Base-by-base conservation (phyloP, 2,888 invertebrate genomes). In the Capitulum mitella region DNA sequence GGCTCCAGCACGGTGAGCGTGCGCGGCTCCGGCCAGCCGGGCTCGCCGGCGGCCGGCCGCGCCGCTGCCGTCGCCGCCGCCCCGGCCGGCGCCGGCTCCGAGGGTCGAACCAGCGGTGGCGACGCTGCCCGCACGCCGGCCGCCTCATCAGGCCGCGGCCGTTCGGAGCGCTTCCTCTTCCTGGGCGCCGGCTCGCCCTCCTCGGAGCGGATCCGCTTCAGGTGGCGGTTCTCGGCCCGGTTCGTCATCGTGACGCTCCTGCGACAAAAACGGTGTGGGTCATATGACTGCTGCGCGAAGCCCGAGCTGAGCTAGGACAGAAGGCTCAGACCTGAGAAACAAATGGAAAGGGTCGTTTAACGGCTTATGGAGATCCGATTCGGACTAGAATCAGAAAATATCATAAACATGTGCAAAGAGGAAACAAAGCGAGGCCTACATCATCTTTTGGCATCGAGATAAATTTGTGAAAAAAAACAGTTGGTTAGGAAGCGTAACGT, bases 221-320 rank as follows among this genome's bases (percentile, higher is more conserved):
- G 40, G 12, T 70, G 70, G 8, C 70, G 70, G 70, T 26, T 70
- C 70, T 70, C 70, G 70, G 70, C 70, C 1, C 70, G 70, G 40
- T 70, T 70, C 10, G 70, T 70, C 70, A 70, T 70, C 26, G 37
- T 70, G 70, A 70, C 26, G 70, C 37, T 19, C 70, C 70, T 70
- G 70, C 34, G 29, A n/a, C 26, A 54, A 10, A 54, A 19, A 12
- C 48, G 12, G 12, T n/a, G n/a, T 2, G 48, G 19, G 48, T 19
- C 48, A 48, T n/a, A n/a, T n/a, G n/a, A n/a, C n/a, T n/a, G n/a
- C n/a, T n/a, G n/a, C n/a, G n/a, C n/a, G n/a, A n/a, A n/a, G n/a
- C n/a, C n/a, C n/a, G n/a, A n/a, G n/a, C n/a, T n/a, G n/a, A n/a
- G n/a, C n/a, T n/a, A n/a, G n/a, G n/a, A n/a, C n/a, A n/a, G n/a